Conservation (phyloP, 2,797 vertebrate genomes). For the Parauchenoglanis punctatus region DNA sequence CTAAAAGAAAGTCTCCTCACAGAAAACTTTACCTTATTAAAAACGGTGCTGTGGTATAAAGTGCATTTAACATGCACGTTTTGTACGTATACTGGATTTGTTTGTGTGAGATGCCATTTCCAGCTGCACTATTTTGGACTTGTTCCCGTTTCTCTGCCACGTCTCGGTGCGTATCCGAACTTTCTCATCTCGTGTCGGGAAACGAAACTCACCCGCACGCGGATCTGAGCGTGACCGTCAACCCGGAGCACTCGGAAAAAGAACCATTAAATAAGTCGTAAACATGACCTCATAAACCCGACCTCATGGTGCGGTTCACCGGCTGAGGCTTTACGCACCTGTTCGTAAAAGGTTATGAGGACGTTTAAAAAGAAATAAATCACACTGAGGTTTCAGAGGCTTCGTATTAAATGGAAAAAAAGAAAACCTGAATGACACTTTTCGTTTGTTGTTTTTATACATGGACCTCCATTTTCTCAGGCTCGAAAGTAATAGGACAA, state of each 20-base stretch:
- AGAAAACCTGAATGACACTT: background rate
- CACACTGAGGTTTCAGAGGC: background rate
- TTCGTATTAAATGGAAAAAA: background rate
- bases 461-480: too few species aligned
- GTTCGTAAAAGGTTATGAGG: constrained; percentile 5
- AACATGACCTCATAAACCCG: background rate
- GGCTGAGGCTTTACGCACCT: background rate
- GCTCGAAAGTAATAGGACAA: too few species aligned
- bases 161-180: background rate
- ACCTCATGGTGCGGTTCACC: constrained; percentile 5
- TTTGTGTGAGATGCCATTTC: background rate
- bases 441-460: too few species aligned
- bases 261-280: constrained; percentile 10
- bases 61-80: background rate
- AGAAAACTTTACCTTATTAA: background rate
- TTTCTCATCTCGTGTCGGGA: background rate
- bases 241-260: background rate
- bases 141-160: background rate
- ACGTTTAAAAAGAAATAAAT: background rate
- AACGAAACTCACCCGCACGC: background rate
- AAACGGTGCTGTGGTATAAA: background rate
- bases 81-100: background rate
- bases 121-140: background rate
- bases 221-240: background rate
- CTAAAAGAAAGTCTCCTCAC: background rate